phyloP scores from a whole-genome alignment of 1,140 invertebrate species.

The Agrypnia vestita region DNA sequence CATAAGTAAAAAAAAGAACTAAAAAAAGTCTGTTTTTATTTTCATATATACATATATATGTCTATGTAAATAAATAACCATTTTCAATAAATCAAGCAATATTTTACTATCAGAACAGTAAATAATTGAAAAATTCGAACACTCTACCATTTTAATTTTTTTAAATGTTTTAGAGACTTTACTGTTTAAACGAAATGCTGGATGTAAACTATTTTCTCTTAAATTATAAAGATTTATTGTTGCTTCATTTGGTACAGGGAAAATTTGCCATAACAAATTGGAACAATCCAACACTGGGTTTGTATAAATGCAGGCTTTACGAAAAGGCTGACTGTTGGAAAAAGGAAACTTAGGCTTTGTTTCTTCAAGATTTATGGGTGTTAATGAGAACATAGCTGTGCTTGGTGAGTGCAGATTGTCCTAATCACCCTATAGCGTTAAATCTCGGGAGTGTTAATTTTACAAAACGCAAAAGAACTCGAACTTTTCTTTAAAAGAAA shows the following conservation, averaged over 20 bases:
- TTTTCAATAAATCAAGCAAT: no score
- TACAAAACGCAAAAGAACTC: no score
- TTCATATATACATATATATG: no score
- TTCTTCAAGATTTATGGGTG: slow-evolving; percentile 54
- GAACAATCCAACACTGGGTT: slow-evolving; percentile 5
- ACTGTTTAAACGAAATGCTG: no score
- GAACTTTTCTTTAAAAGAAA: no score
- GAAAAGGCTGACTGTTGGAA: slow-evolving; percentile 34
- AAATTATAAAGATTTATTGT: background rate
- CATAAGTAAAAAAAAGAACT: no score
- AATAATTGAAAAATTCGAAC: no score
- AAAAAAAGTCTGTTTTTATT: no score
- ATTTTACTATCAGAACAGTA: no score
- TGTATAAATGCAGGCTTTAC: slow-evolving; percentile 34
- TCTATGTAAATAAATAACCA: no score
- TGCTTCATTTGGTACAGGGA: background rate
- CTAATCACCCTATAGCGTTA: slow-evolving; percentile 20
- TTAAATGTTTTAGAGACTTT: no score
- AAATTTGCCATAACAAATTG: slow-evolving; percentile 21
- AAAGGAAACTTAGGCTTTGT: slow-evolving; percentile 51
- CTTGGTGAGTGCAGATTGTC: slow-evolving; percentile 24
- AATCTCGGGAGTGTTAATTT: slow-evolving; percentile 3
- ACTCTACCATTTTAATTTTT: no score
- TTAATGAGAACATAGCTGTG: slow-evolving; percentile 49
- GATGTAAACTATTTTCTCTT: background rate